These are phyloP conservation scores for Ptilonorhynchus violaceus DNA, from an alignment of 2,113 vertebrate species.

Conservation along the genomic window DNA sequence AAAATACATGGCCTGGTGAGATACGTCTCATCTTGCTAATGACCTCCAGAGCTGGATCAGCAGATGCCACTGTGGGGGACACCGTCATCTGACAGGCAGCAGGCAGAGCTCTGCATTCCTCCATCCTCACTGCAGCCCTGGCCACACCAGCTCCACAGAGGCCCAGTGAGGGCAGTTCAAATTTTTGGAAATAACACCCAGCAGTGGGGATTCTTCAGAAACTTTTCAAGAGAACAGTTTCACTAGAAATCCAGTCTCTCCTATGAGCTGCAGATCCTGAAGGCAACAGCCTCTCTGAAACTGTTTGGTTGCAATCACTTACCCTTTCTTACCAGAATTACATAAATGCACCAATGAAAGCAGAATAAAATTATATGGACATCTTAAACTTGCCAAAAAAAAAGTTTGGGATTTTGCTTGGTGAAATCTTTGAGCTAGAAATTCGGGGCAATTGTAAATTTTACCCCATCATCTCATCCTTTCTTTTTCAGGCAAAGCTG, in stretches of 20 bases:
- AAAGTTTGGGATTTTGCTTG: neutral
- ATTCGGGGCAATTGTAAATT: neutral
- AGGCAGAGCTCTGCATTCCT: neutral
- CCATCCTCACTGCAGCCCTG: neutral
- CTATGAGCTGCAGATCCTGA: neutral
- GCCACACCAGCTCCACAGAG: neutral
- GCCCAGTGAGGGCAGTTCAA: neutral
- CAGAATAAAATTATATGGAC: neutral
- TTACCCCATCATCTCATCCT: neutral
- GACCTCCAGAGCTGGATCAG: slow-evolving; percentile 2
- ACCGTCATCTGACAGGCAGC: neutral
- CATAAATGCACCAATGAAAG: neutral
- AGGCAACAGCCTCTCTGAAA: neutral
- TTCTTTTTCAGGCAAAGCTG: neutral
- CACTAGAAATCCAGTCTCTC: neutral
- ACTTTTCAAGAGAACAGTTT: neutral
- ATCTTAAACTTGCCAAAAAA: neutral
- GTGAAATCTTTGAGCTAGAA: neutral
- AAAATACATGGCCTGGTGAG: neutral
- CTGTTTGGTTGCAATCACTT: neutral
- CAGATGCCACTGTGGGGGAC: neutral
- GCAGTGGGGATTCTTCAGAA: neutral
- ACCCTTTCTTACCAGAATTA: neutral
- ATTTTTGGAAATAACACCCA: neutral
- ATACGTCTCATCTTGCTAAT: neutral